Base-by-base conservation (phyloP, 2,888 invertebrate genomes). In the Scaptomyza polygonia region DNA sequence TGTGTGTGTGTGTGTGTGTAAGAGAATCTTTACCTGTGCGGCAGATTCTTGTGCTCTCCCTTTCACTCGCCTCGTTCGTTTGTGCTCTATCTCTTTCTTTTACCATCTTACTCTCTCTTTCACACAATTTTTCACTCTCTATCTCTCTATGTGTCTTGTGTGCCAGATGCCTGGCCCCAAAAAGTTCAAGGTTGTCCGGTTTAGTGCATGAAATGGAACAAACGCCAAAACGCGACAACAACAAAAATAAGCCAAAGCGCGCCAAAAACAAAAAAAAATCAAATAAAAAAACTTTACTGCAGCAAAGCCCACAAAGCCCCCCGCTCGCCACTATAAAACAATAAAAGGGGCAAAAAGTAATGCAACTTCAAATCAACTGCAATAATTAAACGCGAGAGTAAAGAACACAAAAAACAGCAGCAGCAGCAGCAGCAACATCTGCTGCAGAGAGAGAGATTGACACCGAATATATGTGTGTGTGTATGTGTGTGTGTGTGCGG, bases 181-280 rank as follows among this genome's bases (percentile, higher is more conserved):
- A 88, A 86, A 88, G 88, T 86, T 86, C 86, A 86, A 86, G 86
- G 86, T 85, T 88, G 83, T 79, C 57, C 72, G 67, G 67, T 77
- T 73, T 65, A 75, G 59, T 57, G 71, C 61, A 53, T 67, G 57
- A 70, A 73, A 51, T 54, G 56, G 56, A 64, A 52, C 52, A 52
- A 39, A 56, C 44, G 39, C 32, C 32, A 48, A 48, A 42, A 49
- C 54, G 53, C 54, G 55, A 54, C 40, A 49, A 45, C 65, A 66
- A 53, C 51, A 43, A 48, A 32, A 45, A 27, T 5, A 27, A 42
- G 30, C 29, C 47, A 62, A 67, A 56, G 55, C 73, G 67, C 77
- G 77, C 73, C 73, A 77, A 73, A 73, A 67, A 25, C 5, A 51
- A 39, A 32, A 25, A 25, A 3, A 1, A 25, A 25, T 3, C 3